Evolutionary conservation across 2,797 vertebrate species (phyloP), one percentile per base, ranked within the genome.

Genomic region (Ciconia nigra): DNA sequence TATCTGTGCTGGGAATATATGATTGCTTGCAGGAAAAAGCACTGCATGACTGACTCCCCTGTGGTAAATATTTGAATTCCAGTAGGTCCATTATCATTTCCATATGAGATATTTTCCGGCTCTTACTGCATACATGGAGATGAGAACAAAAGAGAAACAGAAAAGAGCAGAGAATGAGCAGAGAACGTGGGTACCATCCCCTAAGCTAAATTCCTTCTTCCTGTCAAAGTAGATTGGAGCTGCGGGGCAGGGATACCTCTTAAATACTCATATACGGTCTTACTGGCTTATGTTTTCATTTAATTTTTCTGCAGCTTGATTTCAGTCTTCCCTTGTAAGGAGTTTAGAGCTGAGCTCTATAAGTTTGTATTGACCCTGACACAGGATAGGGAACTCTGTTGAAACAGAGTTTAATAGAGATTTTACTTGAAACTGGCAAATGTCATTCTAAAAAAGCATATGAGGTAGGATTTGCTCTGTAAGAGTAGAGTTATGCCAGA

Each of bases 1-100:
- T 94, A 66, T 66, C 88, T 49, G 2, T 89, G 62, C 73, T 84
- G 80, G 87, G 54, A 95, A 66, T 83, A 52, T 76, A 21, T 33
- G 61, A 70, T 90, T 62, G 49, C 81, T 78, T 76, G 88, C 83
- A 91, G 93, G 81, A 82, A 90, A 82, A 93, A 88, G 35, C 46
- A 31, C 55, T 90, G 87, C 69, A 37, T 72, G 62, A 73, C 80
- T 76, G 59, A 87, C 82, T 93, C 46, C 58, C 22, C 51, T 79
- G 4, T 89, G 41, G 77, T 88, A 95, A 95, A 87, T 82, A 66
- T 51, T 83, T 90, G 85, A 88, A 83, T 95, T 93, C 93, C 77
- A 83, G 46, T 69, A 86, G 21, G 33, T 83, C 33, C 6, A 1
- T 90, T 93, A 94, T 96, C 89, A 90, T 9, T 93, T 90, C 94